Base-by-base conservation (phyloP, 1,140 invertebrate species). In the Orussus abietinus region DNA sequence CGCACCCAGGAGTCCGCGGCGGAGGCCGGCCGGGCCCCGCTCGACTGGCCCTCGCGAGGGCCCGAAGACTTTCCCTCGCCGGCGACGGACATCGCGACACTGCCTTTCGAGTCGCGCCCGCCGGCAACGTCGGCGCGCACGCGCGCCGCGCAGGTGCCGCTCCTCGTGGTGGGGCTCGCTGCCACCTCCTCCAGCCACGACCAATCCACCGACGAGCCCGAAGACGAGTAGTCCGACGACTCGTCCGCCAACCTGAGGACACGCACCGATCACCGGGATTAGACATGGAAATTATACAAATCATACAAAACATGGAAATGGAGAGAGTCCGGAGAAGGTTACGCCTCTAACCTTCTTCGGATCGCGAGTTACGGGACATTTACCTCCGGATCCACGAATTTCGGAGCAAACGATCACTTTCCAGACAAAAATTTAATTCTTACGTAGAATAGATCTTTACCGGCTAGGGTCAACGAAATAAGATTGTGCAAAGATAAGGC, bases 161-260 rank as follows among this genome's bases (percentile, higher is more conserved):
- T 20, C 28, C 21, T 6, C 45, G 45, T 36, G 53, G 12, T 47
- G 45, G 22, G 44, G 51, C 18, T 70, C 64, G n/a, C n/a, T n/a
- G n/a, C n/a, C 29, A 71, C 49, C 48, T 71, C 68, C 41, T 68
- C 70, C 2, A 73, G 50, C 70, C 70, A 72, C 7, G 70, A 73
- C 70, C 70, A 73, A 53, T 73, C 69, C 11, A 73, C 69, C 38
- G 68, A 66, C 3, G 69, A 71, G 35, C 66, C 60, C n/a, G 69
- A 60, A 5, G 69, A 69, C 4, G 50, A 52, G 14, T 30, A 47
- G 6, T 26, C 15, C 33, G 49, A 51, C 6, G 30, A 15, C 10
- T 14, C 17, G 13, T 42, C 19, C 4, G 29, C 11, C 13, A 10
- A 36, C 13, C 49, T 47, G 42, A n/a, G 40, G 43, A 29, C n/a